Conservation (phyloP, 2,113 vertebrate genomes). For the Semnornis frantzii region DNA sequence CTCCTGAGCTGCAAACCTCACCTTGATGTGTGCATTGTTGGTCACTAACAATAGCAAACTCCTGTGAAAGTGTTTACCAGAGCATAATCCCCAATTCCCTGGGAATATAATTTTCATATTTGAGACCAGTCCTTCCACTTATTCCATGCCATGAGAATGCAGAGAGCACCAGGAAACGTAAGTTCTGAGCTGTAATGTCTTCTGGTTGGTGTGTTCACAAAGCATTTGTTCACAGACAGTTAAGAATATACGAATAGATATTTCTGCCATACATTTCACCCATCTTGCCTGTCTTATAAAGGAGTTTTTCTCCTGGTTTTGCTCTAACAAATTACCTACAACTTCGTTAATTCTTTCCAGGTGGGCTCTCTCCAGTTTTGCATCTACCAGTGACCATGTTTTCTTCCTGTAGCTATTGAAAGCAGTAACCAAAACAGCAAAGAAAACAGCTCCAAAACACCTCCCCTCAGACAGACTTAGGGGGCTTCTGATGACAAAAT, state of each 20-base stretch:
- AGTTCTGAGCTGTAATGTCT: not conserved
- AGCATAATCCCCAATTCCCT: not conserved
- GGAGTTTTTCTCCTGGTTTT: not conserved
- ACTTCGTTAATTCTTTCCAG: not conserved
- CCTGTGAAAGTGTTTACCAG: not conserved
- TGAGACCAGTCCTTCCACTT: not conserved
- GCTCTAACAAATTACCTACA: not conserved
- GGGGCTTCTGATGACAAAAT: not conserved
- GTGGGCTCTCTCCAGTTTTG: not conserved
- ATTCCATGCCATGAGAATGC: rapidly evolving
- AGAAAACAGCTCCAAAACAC: not conserved
- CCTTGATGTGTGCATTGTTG: rapidly evolving
- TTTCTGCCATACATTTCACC: not conserved
- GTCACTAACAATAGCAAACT: not conserved
- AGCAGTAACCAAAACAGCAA: not conserved
- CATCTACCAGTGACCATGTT: not conserved
- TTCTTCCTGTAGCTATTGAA: not conserved
- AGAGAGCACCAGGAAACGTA: not conserved
- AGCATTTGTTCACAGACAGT: not conserved
- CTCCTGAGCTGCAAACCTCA: not conserved
- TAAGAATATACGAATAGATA: not conserved
- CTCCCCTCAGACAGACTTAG: not conserved
- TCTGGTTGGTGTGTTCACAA: not conserved
- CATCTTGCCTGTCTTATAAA: not conserved
- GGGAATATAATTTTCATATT: not conserved